A percentile compares a stretch with the other conserved stretches of the same genome.
phyloP scores from a whole-genome alignment of 2,888 invertebrate species.

The Eurytoma adleriae region DNA sequence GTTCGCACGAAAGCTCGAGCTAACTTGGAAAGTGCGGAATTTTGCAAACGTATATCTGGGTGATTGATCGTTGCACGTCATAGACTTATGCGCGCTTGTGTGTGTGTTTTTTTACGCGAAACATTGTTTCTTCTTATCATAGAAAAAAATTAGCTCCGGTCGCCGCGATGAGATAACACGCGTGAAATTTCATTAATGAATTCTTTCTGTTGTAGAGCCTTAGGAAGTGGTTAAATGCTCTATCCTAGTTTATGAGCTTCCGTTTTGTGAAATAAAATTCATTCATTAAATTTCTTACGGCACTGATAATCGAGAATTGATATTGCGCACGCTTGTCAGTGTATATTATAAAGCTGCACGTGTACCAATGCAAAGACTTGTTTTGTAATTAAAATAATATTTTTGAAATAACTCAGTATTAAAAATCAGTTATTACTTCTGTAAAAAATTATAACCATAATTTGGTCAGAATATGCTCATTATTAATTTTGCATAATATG shows the following conservation, averaged over 20 bases:
- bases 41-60: too few relatives aligned
- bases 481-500: too few relatives aligned
- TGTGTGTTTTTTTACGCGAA: neutral
- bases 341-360: too few relatives aligned
- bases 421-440: too few relatives aligned
- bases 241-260: slow-evolving; percentile 29
- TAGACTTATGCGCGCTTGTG: neutral
- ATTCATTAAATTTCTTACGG: too few relatives aligned
- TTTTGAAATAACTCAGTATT: too few relatives aligned
- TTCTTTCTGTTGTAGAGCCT: neutral
- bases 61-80: neutral
- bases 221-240: slow-evolving; percentile 28
- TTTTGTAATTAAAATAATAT: too few relatives aligned
- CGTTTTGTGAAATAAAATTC: neutral
- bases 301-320: neutral
- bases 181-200: slow-evolving; percentile 27
- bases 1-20: neutral
- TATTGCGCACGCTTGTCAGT: too few relatives aligned
- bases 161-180: slow-evolving; percentile 18
- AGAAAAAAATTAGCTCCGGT: neutral
- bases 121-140: slow-evolving; percentile 18
- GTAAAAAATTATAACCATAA: too few relatives aligned
- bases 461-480: too few relatives aligned
- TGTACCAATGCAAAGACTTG: too few relatives aligned
- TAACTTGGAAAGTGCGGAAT: slow-evolving; percentile 1